Percentiles rank a stretch among this genome's conserved stretches.
Evolutionary conservation across 2,797 vertebrate genomes (phyloP).

Genomic region (Peromyscus nudipes): DNA sequence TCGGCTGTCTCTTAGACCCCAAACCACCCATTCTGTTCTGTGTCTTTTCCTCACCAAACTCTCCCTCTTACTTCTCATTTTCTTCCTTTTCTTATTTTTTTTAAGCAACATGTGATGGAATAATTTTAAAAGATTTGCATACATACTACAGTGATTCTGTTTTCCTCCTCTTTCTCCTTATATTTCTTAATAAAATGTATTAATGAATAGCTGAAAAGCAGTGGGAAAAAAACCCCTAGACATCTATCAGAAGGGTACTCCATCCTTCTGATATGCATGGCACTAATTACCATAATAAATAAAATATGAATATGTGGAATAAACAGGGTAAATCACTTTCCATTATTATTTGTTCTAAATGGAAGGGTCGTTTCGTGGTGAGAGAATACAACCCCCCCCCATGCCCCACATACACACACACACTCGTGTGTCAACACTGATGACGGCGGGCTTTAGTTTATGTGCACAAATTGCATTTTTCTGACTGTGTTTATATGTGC

Average conservation of each 20-base stretch:
- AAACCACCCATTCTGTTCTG: background rate
- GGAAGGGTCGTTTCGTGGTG: conserved; percentile 1
- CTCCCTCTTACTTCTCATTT: background rate
- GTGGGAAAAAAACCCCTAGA: background rate
- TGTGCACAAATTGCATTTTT: conserved; percentile 2
- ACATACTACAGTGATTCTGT: background rate
- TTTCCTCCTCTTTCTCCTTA: background rate
- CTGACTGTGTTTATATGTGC: conserved; percentile 41
- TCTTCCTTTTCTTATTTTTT: background rate
- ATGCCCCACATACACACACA: background rate
- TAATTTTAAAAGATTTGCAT: conserved; percentile 35
- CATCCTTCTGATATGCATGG: conserved; percentile 51
- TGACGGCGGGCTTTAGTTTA: background rate
- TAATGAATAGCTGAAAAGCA: conserved; percentile 37
- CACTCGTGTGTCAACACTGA: background rate
- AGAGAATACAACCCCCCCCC: background rate
- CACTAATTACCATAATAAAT: conserved; percentile 77
- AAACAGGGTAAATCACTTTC: conserved; percentile 35
- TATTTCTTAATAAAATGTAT: conserved; percentile 37
- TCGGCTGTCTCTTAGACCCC: background rate
- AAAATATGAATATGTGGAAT: conserved; percentile 75
- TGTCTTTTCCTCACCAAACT: background rate
- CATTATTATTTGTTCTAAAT: conserved; percentile 63
- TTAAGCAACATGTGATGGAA: background rate
- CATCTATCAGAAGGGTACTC: conserved; percentile 5